Conservation (phyloP, 2,888 invertebrate genomes). For the Anthophora plumipes region DNA sequence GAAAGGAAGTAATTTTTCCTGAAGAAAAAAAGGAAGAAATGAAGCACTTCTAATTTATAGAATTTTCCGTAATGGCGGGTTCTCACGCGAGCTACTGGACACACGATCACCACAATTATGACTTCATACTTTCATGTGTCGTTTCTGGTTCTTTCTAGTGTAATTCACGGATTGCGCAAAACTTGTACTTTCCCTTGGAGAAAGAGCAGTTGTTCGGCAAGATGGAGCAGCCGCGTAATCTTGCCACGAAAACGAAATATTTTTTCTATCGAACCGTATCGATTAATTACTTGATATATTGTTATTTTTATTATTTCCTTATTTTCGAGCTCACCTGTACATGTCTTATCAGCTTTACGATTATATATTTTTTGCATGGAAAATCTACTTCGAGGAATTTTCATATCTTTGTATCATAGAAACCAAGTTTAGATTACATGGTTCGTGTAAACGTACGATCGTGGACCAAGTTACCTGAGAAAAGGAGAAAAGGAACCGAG, state of each 20-base stretch:
- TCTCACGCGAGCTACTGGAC: conserved; percentile 21
- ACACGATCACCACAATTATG: conserved; percentile 28
- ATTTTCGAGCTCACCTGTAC: no score
- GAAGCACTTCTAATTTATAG: conserved; percentile 25
- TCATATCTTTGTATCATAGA: neutral
- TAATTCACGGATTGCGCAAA: conserved; percentile 52
- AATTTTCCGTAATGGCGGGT: conserved; percentile 29
- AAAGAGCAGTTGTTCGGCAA: conserved; percentile 56
- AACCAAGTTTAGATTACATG: neutral
- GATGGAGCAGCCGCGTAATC: conserved; percentile 22
- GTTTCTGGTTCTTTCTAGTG: conserved; percentile 38
- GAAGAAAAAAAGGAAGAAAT: conserved; percentile 37
- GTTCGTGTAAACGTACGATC: neutral
- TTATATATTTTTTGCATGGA: no score
- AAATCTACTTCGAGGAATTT: neutral
- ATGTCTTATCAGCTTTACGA: no score
- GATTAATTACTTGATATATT: neutral
- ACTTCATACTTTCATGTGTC: conserved; percentile 42
- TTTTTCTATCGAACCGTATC: conserved; percentile 4
- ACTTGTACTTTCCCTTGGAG: conserved; percentile 39
- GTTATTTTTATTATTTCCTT: neutral
- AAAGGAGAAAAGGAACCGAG: conserved; percentile 10
- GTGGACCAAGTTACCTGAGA: neutral
- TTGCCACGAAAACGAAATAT: neutral
- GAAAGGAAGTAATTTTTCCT: conserved; percentile 12